phyloP scores from a whole-genome alignment of 53 echinoderm and acorn worm genomes.

The Mesocentrotus franciscanus region DNA sequence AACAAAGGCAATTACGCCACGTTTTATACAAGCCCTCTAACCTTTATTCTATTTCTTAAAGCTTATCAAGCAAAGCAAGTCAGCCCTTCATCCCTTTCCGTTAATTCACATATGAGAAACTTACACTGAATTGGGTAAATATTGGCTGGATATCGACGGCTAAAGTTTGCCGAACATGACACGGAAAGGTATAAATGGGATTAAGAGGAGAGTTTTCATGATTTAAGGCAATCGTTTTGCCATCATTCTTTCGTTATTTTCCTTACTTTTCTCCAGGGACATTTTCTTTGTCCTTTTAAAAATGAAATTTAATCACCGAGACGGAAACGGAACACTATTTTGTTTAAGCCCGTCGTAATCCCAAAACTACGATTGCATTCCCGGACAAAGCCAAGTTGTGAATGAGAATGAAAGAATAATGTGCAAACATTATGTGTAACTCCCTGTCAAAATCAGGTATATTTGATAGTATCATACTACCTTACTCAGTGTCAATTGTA shows the following conservation, averaged over 20 bases:
- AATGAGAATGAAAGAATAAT: neutral
- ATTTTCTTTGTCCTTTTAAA: neutral
- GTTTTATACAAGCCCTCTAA: neutral
- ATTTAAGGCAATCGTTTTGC: slow-evolving; percentile 11
- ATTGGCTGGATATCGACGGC: slow-evolving; percentile 22
- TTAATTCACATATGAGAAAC: neutral
- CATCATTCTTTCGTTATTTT: slow-evolving; percentile 7
- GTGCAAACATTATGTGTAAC: neutral
- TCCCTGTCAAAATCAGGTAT: neutral
- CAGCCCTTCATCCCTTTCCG: neutral
- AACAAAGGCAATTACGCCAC: slow-evolving; percentile 9
- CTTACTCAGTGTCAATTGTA: neutral
- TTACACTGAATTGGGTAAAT: neutral
- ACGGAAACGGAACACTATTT: neutral
- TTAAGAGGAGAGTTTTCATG: slow-evolving; percentile 1
- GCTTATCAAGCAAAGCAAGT: neutral
- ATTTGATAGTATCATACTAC: neutral
- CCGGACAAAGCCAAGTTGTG: neutral
- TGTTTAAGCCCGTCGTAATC: neutral
- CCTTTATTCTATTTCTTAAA: neutral
- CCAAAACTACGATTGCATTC: neutral
- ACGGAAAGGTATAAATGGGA: slow-evolving; percentile 29
- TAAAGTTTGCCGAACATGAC: slow-evolving; percentile 60
- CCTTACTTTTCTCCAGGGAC: neutral
- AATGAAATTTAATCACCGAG: neutral